These are phyloP conservation scores for Drosophila sturtevanti DNA, from an alignment of 1,140 invertebrate genomes.

Conservation along the genomic window DNA sequence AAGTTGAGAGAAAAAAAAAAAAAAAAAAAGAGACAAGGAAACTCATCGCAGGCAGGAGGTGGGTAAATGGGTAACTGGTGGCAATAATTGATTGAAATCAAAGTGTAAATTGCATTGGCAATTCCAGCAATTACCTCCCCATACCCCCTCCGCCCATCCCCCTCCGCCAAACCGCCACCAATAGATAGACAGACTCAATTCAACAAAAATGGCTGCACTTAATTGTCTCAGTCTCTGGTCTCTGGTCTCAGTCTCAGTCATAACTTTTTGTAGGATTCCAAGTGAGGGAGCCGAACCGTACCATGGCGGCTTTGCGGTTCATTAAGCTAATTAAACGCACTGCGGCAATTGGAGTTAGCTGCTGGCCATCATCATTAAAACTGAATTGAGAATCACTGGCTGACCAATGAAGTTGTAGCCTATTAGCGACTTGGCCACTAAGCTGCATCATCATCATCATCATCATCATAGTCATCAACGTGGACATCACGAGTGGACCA, in stretches of 20 bases:
- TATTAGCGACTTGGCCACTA: slow-evolving; percentile 50
- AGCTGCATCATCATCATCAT: slow-evolving; percentile 43
- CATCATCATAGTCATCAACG: slow-evolving; percentile 12
- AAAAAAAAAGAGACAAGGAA: slow-evolving; percentile 12
- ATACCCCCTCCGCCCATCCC: neutral
- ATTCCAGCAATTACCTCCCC: slow-evolving; percentile 46
- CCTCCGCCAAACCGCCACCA: too few relatives aligned
- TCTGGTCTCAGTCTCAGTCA: neutral
- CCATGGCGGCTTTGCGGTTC: slow-evolving; percentile 55
- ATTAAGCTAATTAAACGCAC: slow-evolving; percentile 76
- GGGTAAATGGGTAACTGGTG: slow-evolving; percentile 15
- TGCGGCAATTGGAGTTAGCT: slow-evolving; percentile 57
- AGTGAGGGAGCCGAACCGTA: slow-evolving; percentile 19
- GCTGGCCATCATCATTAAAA: slow-evolving; percentile 61
- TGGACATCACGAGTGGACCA: slow-evolving; percentile 37
- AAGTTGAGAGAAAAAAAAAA: slow-evolving; percentile 10
- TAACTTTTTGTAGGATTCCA: slow-evolving; percentile 8
- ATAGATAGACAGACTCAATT: neutral
- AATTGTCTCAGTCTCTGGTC: slow-evolving; percentile 61
- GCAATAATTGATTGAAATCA: slow-evolving; percentile 76
- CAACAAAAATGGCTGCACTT: slow-evolving; percentile 68
- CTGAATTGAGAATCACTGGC: slow-evolving; percentile 50
- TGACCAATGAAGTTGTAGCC: slow-evolving; percentile 75
- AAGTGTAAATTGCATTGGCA: slow-evolving; percentile 68
- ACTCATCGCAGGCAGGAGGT: too few relatives aligned